A percentile compares a stretch with the other conserved stretches of the same genome.
Conservation (phyloP, 2,113 vertebrate genomes). For the Megaleporinus macrocephalus region DNA sequence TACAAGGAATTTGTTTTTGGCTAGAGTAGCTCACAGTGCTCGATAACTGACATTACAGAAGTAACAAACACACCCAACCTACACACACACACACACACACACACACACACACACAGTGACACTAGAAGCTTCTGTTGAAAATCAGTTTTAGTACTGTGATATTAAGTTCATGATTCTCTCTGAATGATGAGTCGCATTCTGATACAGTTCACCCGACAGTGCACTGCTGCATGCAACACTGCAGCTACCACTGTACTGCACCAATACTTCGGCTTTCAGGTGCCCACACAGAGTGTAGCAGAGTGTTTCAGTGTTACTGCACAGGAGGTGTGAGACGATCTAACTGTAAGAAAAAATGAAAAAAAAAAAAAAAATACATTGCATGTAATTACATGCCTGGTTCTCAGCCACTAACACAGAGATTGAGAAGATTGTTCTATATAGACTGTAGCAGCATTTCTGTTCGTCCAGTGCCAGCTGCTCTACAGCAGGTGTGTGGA, state of each 20-base stretch:
- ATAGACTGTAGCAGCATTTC: neutral
- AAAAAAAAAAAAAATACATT: neutral
- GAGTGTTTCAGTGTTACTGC: neutral
- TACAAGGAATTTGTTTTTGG: too few species aligned
- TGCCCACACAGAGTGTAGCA: neutral
- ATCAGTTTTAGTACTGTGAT: neutral
- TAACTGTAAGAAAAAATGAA: neutral
- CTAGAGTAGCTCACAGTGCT: too few species aligned
- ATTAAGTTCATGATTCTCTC: neutral
- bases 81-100: too few species aligned
- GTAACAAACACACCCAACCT: too few species aligned
- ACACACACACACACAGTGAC: too few species aligned
- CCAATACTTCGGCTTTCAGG: neutral
- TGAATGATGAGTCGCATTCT: neutral
- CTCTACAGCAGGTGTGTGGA: constrained; percentile 4
- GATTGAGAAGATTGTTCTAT: neutral
- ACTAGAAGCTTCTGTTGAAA: neutral
- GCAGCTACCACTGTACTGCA: neutral
- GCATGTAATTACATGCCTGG: neutral
- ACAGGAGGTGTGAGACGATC: neutral
- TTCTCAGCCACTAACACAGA: neutral
- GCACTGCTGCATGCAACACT: constrained; percentile 15
- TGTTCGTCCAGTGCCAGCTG: neutral
- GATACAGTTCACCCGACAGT: neutral
- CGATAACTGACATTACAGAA: too few species aligned